These are phyloP conservation scores for Yponomeuta malinellus DNA, from an alignment of 2,888 invertebrate genomes.

Conservation along the genomic window DNA sequence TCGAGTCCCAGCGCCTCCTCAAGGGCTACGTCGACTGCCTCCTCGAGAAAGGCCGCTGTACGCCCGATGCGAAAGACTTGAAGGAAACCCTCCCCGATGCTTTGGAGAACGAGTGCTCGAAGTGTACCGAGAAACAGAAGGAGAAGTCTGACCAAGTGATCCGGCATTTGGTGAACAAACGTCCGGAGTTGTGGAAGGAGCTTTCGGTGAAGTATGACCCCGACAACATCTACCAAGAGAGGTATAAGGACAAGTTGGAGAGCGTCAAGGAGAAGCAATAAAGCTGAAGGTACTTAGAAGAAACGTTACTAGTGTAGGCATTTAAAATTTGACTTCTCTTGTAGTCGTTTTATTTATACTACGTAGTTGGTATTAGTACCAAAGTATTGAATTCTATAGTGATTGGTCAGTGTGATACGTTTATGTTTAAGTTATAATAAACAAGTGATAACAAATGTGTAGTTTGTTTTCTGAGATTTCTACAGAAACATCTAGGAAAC, in stretches of 20 bases:
- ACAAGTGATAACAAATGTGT: neutral
- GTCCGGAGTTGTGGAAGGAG: conserved; percentile 79
- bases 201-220: conserved; percentile 83
- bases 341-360: neutral
- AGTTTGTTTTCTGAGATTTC: neutral
- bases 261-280: conserved; percentile 32
- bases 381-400: neutral
- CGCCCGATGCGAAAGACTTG: conserved; percentile 79
- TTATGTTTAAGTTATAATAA: neutral
- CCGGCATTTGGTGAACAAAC: conserved; percentile 79
- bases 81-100: conserved; percentile 82
- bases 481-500: neutral
- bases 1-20: conserved; percentile 79
- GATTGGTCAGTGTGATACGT: conserved; percentile 1
- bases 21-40: conserved; percentile 82
- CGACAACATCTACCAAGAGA: conserved; percentile 78
- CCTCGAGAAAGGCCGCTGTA: conserved; percentile 78
- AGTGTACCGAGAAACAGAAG: conserved; percentile 79
- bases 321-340: neutral
- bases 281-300: neutral
- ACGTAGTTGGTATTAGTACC: neutral
- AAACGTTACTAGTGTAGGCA: neutral
- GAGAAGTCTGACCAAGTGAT: conserved; percentile 79
- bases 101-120: conserved; percentile 79
- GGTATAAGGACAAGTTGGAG: conserved; percentile 74